A percentile compares a stretch with the other conserved stretches of the same genome.
phyloP scores from a whole-genome alignment of 64 coral and sea anemone genomes.

The Montipora sp. region DNA sequence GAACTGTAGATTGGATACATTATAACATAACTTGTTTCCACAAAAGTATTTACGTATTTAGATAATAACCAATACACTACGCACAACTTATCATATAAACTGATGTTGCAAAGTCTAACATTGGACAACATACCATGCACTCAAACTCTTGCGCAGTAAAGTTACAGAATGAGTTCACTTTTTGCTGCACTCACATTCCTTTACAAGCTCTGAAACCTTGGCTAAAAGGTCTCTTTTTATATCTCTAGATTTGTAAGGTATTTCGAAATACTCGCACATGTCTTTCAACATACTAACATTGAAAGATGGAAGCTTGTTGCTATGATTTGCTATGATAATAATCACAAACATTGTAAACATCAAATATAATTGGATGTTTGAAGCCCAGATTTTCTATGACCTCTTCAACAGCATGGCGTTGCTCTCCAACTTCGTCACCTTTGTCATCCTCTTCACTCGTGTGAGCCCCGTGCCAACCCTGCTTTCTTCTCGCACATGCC shows the following conservation, averaged over 20 bases:
- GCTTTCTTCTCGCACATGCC: conserved; percentile 58
- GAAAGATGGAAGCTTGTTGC: conserved; percentile 34
- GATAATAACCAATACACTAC: neutral
- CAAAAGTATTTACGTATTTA: too few relatives aligned
- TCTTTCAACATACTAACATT: conserved; percentile 61
- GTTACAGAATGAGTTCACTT: conserved; percentile 1
- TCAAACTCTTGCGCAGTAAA: neutral
- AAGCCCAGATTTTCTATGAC: conserved; percentile 30
- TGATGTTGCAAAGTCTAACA: neutral
- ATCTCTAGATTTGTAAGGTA: conserved; percentile 71
- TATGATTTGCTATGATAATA: conserved; percentile 37
- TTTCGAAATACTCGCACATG: conserved; percentile 64
- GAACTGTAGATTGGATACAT: neutral
- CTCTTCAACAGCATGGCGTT: conserved; percentile 23
- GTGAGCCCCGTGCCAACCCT: neutral
- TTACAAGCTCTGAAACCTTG: conserved; percentile 47
- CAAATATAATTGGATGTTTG: conserved; percentile 54
- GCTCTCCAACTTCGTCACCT: neutral
- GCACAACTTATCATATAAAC: neutral
- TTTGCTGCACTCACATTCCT: conserved; percentile 63
- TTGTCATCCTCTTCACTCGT: conserved; percentile 32
- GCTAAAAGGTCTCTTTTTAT: too few relatives aligned
- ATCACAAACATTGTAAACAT: conserved; percentile 63
- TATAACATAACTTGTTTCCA: too few relatives aligned
- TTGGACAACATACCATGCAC: neutral